Conservation (phyloP, 2,888 invertebrate genomes). For the Morpho achilles region DNA sequence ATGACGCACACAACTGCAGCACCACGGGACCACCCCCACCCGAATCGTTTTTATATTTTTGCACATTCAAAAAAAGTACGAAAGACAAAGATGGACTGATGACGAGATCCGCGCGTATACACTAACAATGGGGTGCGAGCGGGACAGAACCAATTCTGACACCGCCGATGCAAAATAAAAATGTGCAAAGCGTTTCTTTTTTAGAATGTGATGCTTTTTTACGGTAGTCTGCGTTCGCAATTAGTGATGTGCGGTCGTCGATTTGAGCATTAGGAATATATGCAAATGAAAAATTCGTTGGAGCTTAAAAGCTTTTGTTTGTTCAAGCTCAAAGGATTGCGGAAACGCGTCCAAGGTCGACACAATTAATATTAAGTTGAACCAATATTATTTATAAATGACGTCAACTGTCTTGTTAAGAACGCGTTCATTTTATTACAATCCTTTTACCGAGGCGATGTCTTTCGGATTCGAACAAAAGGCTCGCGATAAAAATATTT, state of each 20-base stretch:
- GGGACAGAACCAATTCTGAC: conserved; percentile 68
- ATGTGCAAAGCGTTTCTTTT: conserved; percentile 75
- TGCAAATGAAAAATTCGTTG: conserved; percentile 52
- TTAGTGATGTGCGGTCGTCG: conserved; percentile 74
- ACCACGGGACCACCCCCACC: conserved; percentile 53
- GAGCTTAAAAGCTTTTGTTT: conserved; percentile 51
- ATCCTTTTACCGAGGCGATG: conserved; percentile 55
- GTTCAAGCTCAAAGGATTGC: conserved; percentile 43
- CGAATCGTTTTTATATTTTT: conserved; percentile 78
- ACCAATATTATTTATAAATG: conserved; percentile 32
- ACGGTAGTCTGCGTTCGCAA: conserved; percentile 77
- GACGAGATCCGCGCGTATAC: conserved; percentile 52
- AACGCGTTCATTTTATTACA: conserved; percentile 50
- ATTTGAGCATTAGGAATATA: conserved; percentile 61
- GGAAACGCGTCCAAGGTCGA: conserved; percentile 62
- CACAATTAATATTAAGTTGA: conserved; percentile 32
- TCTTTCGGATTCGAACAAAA: conserved; percentile 50
- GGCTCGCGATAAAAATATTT: conserved; percentile 47
- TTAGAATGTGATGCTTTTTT: conserved; percentile 76
- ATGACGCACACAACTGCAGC: conserved; percentile 68
- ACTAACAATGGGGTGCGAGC: conserved; percentile 67
- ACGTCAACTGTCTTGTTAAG: conserved; percentile 39
- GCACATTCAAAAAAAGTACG: conserved; percentile 74
- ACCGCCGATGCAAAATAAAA: conserved; percentile 72
- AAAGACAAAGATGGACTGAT: conserved; percentile 78